Base-by-base conservation (phyloP, 2,888 invertebrate species). In the Heliconius hortense region DNA sequence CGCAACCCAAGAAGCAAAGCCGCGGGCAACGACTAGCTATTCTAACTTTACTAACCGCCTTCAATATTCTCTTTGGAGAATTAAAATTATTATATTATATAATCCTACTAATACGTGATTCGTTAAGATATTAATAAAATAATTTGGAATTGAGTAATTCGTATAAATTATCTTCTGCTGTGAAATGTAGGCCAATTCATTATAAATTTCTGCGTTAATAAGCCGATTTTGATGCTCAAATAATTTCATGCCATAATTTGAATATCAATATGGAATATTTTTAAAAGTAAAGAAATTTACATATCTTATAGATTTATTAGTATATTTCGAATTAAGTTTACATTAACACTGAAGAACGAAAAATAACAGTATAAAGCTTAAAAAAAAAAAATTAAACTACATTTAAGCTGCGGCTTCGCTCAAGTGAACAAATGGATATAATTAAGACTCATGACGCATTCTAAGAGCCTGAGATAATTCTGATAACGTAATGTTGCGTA, bases 131-230 rank as follows among this genome's bases (percentile, higher is more conserved):
- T 60, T 43, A 15, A 60, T 43, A 60, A 35, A 56, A 35, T 56
- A 66, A 56, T 73, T 35, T 35, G 15, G 31, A 18, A 11, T 66
- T 8, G 43, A 35, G 35, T 60, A 62, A 56, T 56, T 68, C 26
- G 35, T 59, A 72, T 67, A 72, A 67, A 68, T 63, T 72, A 72
- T 72, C 72, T 71, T 75, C 31, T 48, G 56, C 35, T 72, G 26
- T 24, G 53, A 48, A 72, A 72, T 76, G 72, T 53, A 56, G 68
- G 53, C 69, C 68, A 64, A 73, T 76, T 73, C 73, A 76, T 76
- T 76, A 76, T 64, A 70, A 70, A 73, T 70, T 70, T 64, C 39
- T 21, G 31, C n/a, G 43, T 59, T 59, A 73, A 76, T 76, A 70
- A 73, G 73, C 73, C 64, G 64, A 76, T 76, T 73, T 73, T 63